Base-by-base conservation (phyloP, 2,888 invertebrate genomes). In the Andrena chrysosceles region DNA sequence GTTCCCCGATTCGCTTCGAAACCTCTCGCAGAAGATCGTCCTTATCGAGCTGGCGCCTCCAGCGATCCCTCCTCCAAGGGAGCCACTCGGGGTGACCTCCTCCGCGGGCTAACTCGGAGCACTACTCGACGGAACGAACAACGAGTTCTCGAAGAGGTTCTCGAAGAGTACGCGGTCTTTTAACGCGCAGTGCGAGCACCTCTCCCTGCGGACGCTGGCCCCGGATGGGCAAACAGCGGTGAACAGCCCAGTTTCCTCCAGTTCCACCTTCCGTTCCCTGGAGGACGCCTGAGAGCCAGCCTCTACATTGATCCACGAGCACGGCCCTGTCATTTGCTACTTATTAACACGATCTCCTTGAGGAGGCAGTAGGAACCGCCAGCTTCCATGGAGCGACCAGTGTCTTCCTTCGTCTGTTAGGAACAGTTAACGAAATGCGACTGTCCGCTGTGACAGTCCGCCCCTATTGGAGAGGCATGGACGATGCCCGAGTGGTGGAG, bases 251-350 rank as follows among this genome's bases (percentile, higher is more conserved):
- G 31, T 33, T 13, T 62, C 31, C 60, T 42, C 13, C 10, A 5
- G 35, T 35, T 62, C 35, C 26, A 31, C 62, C 7, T 20, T 33
- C 8, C 10, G 62, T 33, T 33, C 2, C 13, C 52, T 64, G 42
- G 59, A 77, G 64, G 26, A 71, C 52, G 63, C 71, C 48, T 35
- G 49, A 52, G 42, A 31, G 23, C 62, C 42, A 26, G 23, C 56
- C 33, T 71, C 62, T 76, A 54, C 77, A 80, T 67, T 49, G 80
- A 80, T 80, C 71, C 72, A 59, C 33, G 49, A 64, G 29, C 64
- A 35, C 79, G 69, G n/a, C 59, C 49, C 52, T 67, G 60, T 68
- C 81, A 64, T 77, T 67, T 64, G 72, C 68, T 77, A 72, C 59
- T 67, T 54, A 35, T 70, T 26, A 16, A 16, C 20, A 29, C 35